Percentiles rank a stretch among this genome's conserved stretches.
phyloP scores from a whole-genome alignment of 2,888 invertebrate genomes.

The Keiferia lycopersicella region DNA sequence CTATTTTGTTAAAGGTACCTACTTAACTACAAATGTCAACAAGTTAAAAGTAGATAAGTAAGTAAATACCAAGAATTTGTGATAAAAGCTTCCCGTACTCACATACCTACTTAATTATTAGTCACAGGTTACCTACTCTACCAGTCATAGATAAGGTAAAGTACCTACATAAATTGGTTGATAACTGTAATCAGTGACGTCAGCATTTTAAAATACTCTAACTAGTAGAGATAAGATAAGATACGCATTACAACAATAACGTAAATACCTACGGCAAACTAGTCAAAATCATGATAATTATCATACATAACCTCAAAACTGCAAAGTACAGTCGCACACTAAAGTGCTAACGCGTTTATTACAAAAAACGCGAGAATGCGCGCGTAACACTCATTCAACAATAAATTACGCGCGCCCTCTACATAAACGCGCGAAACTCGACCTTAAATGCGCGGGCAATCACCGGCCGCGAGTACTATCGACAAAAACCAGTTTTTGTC shows the following conservation, averaged over 20 bases:
- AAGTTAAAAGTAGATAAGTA: no score
- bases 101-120: no score
- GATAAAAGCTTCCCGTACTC: no score
- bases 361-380: not conserved
- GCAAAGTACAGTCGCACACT: constrained; percentile 8
- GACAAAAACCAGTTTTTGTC: constrained; percentile 1
- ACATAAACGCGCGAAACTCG: constrained; percentile 7
- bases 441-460: constrained; percentile 7
- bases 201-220: not conserved
- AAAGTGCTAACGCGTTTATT: not conserved
- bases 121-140: no score
- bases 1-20: no score
- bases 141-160: no score
- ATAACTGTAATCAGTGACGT: not conserved
- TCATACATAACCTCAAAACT: constrained; percentile 11
- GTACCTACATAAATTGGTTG: not conserved
- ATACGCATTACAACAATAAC: constrained; percentile 15
- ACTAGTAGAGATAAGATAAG: not conserved
- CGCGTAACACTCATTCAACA: constrained; percentile 6
- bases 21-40: no score
- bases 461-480: constrained; percentile 1
- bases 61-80: no score
- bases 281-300: not conserved
- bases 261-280: not conserved
- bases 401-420: constrained; percentile 3